Conservation (phyloP, 1,140 invertebrate species). For the Andricus grossulariae region DNA sequence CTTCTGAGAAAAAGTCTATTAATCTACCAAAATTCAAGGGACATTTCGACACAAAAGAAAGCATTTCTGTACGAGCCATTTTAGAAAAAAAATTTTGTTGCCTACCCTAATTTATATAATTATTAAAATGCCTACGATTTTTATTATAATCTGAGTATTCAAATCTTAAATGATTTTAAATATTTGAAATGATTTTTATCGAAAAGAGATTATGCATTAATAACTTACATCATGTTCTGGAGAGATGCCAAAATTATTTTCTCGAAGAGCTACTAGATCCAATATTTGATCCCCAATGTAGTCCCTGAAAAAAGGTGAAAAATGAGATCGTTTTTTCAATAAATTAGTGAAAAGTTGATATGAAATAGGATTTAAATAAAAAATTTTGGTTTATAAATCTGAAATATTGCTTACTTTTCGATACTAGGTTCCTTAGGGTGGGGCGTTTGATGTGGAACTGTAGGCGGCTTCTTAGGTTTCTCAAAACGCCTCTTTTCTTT, state of each 20-base stretch:
- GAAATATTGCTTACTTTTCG: neutral
- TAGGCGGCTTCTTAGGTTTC: neutral
- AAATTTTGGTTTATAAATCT: conserved; percentile 20
- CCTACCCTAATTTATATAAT: neutral
- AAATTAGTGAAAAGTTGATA: neutral
- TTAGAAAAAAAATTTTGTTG: too few relatives aligned
- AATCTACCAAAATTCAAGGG: too few relatives aligned
- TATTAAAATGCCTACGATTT: neutral
- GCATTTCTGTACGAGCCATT: too few relatives aligned
- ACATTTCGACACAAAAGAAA: too few relatives aligned
- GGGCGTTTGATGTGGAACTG: neutral
- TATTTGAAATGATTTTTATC: too few relatives aligned
- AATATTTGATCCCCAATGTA: neutral
- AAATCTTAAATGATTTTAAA: neutral
- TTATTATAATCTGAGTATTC: neutral
- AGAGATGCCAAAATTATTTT: conserved; percentile 40
- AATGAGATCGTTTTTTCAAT: neutral
- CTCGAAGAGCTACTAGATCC: conserved; percentile 30
- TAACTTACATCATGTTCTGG: conserved; percentile 34
- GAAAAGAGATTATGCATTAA: neutral
- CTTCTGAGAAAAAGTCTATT: too few relatives aligned
- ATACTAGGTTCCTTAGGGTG: neutral
- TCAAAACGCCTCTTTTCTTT: conserved; percentile 9
- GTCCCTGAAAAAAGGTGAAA: neutral
- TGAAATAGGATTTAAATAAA: too few relatives aligned